Conservation (phyloP, 1,140 invertebrate genomes). For the Mesaphorura yosii region DNA sequence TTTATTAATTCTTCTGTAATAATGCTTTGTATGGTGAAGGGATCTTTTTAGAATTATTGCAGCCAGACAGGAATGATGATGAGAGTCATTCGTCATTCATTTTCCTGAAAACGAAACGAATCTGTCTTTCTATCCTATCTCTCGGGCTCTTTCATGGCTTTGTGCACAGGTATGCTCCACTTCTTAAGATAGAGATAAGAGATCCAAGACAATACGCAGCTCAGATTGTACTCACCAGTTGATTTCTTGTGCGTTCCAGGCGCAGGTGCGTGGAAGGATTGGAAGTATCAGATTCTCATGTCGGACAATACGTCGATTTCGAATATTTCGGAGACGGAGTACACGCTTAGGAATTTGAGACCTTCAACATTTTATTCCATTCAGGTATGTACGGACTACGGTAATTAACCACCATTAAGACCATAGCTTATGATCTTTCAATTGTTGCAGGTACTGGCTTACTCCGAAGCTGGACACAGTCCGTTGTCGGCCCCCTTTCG, state of each 20-base stretch:
- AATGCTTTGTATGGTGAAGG: no score
- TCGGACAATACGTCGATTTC: slow-evolving; percentile 45
- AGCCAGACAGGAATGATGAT: no score
- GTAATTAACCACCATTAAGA: no score
- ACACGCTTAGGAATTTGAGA: slow-evolving; percentile 33
- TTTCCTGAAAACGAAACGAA: no score
- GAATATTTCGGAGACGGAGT: slow-evolving; percentile 42
- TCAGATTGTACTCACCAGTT: neutral
- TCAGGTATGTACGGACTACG: slow-evolving; percentile 45
- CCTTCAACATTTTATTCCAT: slow-evolving; percentile 48
- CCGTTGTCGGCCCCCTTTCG: slow-evolving; percentile 56
- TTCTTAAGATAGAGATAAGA: no score
- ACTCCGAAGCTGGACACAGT: slow-evolving; percentile 57
- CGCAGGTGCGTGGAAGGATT: slow-evolving; percentile 66
- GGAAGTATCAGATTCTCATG: slow-evolving; percentile 69
- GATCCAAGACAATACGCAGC: no score
- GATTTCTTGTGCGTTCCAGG: slow-evolving; percentile 33
- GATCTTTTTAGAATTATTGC: no score
- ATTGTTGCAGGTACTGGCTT: slow-evolving; percentile 57
- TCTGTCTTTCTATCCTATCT: no score
- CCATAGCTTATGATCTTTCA: no score
- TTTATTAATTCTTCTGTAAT: no score
- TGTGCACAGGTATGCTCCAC: slow-evolving; percentile 32
- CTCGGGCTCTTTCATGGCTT: slow-evolving; percentile 23
- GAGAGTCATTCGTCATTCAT: no score